Evolutionary conservation across 2,797 vertebrate species (phyloP), one percentile per base, ranked within the genome.

Genomic region (Pantherophis vulpinus): DNA sequence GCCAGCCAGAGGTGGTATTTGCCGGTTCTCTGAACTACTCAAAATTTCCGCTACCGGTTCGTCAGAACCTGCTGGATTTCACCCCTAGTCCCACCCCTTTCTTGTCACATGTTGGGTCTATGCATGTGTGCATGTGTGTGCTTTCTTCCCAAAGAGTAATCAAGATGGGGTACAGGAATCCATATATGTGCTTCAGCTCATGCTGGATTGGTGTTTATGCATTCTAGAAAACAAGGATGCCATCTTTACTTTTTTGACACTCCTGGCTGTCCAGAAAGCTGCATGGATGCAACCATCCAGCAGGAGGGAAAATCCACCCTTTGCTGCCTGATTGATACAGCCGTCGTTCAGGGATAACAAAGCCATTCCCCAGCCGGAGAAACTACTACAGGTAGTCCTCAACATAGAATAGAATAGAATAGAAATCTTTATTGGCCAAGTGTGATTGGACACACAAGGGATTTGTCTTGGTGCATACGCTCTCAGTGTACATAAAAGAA

Each of bases 21-120:
- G 51, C 9, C 51, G 9, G 9, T 10, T 54, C 9, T 54, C 51
- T 1, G 0, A 54, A 54, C 51, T 54, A 0, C 51, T 54, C 51
- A 54, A 54, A 54, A 54, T 54, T 54, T 54, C 8, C 9, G 8
- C 51, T 54, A 54, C 51, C 8, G 9, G 51, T 54, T 54, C 51
- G 51, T 54, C 51, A 54, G 9, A 10, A 54, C 51, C 51, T 54
- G 51, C 51, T 54, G 51, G 1, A 54, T 54, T 54, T 0, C 51
- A 54, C 9, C 51, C 51, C 51, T 54, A 0, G 16, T 74, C 1
- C 0, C 0, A 0, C 29, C 13, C 63, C 12, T 7, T 42, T 79
- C 32, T 79, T 79, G 2, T 37, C 32, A 79, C 18, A 9, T 79
- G 70, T 37, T 20, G 16, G 32, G 3, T 42, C 70, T 42, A 3